Conservation (phyloP, 2,797 vertebrate genomes). For the Paguma larvata region DNA sequence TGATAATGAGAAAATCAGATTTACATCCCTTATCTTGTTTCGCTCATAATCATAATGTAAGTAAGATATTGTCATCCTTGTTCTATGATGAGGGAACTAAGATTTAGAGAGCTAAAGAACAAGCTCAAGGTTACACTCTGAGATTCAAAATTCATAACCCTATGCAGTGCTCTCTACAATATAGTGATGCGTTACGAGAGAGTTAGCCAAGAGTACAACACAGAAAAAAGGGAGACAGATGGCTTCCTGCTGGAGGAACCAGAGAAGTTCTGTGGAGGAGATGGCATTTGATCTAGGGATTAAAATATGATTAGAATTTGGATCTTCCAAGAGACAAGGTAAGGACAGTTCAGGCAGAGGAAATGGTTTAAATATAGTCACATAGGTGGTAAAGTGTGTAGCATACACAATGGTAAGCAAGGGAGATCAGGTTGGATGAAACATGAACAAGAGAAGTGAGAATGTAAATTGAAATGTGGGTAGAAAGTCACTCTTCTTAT, state of each 20-base stretch:
- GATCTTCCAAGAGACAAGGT: not conserved
- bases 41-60: not conserved
- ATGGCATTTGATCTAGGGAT: not conserved
- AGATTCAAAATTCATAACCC: not conserved
- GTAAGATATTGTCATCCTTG: not conserved
- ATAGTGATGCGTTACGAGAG: not conserved
- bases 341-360: not conserved
- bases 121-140: not conserved
- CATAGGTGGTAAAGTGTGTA: not conserved
- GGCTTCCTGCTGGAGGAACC: not conserved
- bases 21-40: not conserved
- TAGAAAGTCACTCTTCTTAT: not conserved
- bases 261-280: not conserved
- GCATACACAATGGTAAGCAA: not conserved
- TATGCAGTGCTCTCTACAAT: not conserved
- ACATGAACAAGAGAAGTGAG: not conserved
- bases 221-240: not conserved
- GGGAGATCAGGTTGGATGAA: not conserved
- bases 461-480: not conserved
- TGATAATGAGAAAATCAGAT: not conserved
- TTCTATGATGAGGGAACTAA: not conserved
- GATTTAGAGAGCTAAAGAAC: not conserved
- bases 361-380: not conserved
- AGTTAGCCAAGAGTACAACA: not conserved
- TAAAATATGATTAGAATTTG: not conserved